Percentiles rank a stretch among this genome's conserved stretches.
Evolutionary conservation across 2,797 vertebrate species (phyloP).

Genomic region (Poeciliopsis presidionis): DNA sequence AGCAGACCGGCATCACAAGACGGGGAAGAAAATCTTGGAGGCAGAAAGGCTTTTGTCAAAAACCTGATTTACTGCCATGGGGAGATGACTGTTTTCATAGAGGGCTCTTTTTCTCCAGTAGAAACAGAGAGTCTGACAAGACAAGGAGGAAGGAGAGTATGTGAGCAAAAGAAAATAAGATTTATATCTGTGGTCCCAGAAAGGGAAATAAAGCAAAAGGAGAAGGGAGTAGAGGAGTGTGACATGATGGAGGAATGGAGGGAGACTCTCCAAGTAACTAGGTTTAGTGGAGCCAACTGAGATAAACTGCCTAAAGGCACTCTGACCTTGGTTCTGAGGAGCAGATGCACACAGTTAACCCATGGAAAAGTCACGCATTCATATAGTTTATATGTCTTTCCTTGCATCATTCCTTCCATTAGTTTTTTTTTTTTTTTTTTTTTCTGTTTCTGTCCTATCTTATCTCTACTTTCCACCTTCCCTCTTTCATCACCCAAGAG

Average conservation of each 20-base stretch:
- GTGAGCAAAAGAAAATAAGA: constrained; percentile 26
- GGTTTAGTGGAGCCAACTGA: constrained; percentile 35
- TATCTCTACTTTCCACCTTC: constrained; percentile 22
- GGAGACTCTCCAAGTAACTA: constrained; percentile 11
- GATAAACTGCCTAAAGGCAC: constrained; percentile 53
- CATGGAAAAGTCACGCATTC: constrained; percentile 12
- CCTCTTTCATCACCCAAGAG: constrained; percentile 26
- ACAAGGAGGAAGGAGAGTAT: constrained; percentile 15
- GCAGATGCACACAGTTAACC: constrained; percentile 48
- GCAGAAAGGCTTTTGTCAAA: constrained; percentile 19
- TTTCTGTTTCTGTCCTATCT: background rate
- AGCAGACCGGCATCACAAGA: constrained; percentile 5
- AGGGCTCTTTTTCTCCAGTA: constrained; percentile 5
- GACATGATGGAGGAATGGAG: constrained; percentile 19
- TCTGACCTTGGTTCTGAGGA: constrained; percentile 52
- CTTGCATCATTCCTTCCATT: background rate
- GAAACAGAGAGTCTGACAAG: constrained; percentile 23
- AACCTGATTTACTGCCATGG: constrained; percentile 30
- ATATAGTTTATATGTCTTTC: constrained; percentile 17
- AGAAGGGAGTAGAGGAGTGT: background rate
- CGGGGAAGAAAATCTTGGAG: constrained; percentile 4
- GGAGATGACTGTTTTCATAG: constrained; percentile 37
- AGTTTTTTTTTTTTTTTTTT: background rate
- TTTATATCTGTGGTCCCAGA: constrained; percentile 25
- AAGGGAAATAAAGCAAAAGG: constrained; percentile 11